Evolutionary conservation across 2,888 invertebrate species (phyloP), one percentile per base, ranked within the genome.

Genomic region (Acrobasis suavella): DNA sequence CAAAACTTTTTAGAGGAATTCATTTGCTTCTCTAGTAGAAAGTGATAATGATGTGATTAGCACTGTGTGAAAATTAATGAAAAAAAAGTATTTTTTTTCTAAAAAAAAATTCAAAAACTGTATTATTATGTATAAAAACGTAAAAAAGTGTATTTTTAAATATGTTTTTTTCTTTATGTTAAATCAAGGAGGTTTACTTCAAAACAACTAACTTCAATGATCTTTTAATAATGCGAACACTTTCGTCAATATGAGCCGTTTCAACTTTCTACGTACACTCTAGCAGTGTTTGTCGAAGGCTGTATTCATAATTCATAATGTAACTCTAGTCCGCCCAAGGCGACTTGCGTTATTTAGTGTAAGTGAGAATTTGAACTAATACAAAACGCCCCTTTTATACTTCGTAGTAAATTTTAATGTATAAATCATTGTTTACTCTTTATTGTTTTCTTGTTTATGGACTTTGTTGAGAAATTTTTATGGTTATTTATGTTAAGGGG

Each of bases 221-320:
- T n/a, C n/a, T n/a, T n/a, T n/a, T n/a, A n/a, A n/a, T 46, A 14
- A 3, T n/a, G n/a, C 46, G 0, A 46, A 46, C 46, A 46, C 14
- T 46, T 46, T 46, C 46, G 10, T 46, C 14, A 46, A 12, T 14
- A n/a, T 46, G 14, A 46, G 3, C 55, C 16, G 12, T 56, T 55
- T 55, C 56, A 22, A 56, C 22, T 15, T 16, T 46, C 14, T n/a
- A 22, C 17, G 12, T 14, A 46, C 17, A 14, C 42, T 17, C 22
- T 39, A 60, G 39, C 17, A 17, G 17, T 60, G 52, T 60, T 67
- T 65, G 66, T 61, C 64, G 50, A 65, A 64, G 63, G 54, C 65
- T 67, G 63, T 63, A 65, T 69, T 69, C 67, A 66, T 68, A 66
- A 71, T 70, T 71, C 67, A 70, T 67, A 66, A 65, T 68, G 65